Base-by-base conservation (phyloP, 2,888 invertebrate species). In the Coleophora flavipennella region DNA sequence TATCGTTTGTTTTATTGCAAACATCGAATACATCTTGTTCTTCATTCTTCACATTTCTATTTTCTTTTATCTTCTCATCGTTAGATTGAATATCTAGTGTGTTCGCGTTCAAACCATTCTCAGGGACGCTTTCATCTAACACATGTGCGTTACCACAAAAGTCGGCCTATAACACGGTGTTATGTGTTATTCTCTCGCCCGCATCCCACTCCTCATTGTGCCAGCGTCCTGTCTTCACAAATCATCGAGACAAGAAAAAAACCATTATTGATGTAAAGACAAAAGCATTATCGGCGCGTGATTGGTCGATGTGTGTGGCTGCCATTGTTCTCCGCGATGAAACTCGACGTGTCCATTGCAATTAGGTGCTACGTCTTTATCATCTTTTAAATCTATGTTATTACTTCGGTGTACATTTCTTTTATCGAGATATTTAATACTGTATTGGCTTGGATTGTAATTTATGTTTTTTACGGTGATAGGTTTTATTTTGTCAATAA, bases 191-290 rank as follows among this genome's bases (percentile, higher is more conserved):
- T 78, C 71, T 78, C 51, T 50, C 51, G 67, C 83, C 83, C 83
- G 83, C 84, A 84, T 84, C 79, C 75, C 74, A 62, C 69, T 60
- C 50, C 62, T 63, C 61, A 79, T 81, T 81, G 79, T 81, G 67
- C 62, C 51, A 46, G 54, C 72, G 73, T 76, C 77, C 77, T 74
- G 76, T 69, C 76, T 75, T 74, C 79, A 81, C 83, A 80, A 78
- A 80, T 80, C 77, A 78, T 77, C 67, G 58, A 47, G 54, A 57
- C 58, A 67, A 67, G 74, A 70, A 69, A 64, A 67, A 66, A 59
- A 54, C 50, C 59, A 68, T 66, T 68, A 66, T 65, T 58, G 68
- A 70, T 63, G 66, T 59, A 68, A 68, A 81, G 71, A 80, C 81
- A 79, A 80, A 74, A 65, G 71, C 67, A 54, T 66, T 65, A 70